Percentiles rank a stretch among this genome's conserved stretches.
Evolutionary conservation across 2,113 vertebrate species (phyloP).

Genomic region (Gavia stellata): DNA sequence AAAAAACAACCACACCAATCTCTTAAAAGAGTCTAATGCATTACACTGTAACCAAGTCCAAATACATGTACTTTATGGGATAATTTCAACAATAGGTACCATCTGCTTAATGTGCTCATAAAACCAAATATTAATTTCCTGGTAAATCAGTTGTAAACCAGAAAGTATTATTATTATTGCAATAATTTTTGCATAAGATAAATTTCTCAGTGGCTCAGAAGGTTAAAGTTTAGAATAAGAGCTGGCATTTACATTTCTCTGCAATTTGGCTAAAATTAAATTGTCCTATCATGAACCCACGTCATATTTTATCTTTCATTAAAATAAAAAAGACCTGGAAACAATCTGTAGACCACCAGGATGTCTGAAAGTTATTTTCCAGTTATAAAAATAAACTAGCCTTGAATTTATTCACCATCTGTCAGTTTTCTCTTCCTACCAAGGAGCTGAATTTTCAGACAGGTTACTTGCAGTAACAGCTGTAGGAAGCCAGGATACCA

Average conservation of each 20-base stretch:
- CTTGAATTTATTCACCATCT: conserved; percentile 56
- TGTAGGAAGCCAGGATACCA: not conserved
- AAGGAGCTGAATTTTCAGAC: conserved; percentile 10
- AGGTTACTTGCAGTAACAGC: not conserved
- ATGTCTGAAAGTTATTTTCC: conserved; percentile 54
- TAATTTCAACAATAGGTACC: conserved; percentile 29
- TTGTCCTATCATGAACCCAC: not conserved
- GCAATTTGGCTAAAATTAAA: conserved; percentile 26
- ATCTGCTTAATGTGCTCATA: conserved; percentile 51
- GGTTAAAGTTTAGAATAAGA: conserved; percentile 44
- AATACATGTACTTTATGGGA: not conserved
- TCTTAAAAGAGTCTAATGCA: not conserved
- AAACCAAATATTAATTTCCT: conserved; percentile 57
- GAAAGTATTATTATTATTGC: conserved; percentile 41
- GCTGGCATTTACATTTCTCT: conserved; percentile 2
- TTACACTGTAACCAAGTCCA: not conserved
- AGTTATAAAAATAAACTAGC: conserved; percentile 39
- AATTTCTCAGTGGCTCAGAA: conserved; percentile 5
- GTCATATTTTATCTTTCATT: conserved; percentile 45
- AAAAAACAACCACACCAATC: not conserved
- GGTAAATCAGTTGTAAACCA: conserved; percentile 15
- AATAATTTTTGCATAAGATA: conserved; percentile 14
- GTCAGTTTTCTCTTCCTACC: conserved; percentile 25
- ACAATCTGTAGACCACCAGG: conserved; percentile 41
- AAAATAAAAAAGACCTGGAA: conserved; percentile 49